phyloP scores from a whole-genome alignment of 2,113 vertebrate species.

The Oncorhynchus nerka region DNA sequence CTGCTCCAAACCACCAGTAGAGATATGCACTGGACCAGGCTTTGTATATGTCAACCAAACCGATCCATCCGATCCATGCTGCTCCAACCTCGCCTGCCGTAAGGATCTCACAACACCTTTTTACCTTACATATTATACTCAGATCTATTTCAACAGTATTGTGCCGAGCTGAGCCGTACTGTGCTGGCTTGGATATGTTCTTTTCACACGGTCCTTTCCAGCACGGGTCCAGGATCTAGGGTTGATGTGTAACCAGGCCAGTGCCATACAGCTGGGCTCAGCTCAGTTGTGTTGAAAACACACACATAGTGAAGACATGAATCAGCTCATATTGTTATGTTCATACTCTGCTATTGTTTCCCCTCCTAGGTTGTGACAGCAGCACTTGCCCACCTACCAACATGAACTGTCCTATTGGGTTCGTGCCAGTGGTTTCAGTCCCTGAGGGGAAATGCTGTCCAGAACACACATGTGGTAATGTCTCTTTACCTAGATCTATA shows the following conservation, averaged over 20 bases:
- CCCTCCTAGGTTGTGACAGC: constrained; percentile 77
- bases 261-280: no score
- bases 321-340: background rate
- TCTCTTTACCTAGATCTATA: no score
- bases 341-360: background rate
- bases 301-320: background rate
- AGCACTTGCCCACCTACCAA: constrained; percentile 67
- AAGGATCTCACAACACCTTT: constrained; percentile 56
- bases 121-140: background rate
- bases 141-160: no score
- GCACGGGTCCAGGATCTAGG: background rate
- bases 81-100: constrained; percentile 79
- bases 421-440: constrained; percentile 56
- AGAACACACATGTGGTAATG: constrained; percentile 18
- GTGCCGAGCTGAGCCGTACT: no score
- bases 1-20: constrained; percentile 53
- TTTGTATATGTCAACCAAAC: constrained; percentile 71
- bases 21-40: constrained; percentile 75
- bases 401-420: constrained; percentile 74
- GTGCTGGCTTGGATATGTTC: background rate
- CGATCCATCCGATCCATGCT: constrained; percentile 77
- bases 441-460: constrained; percentile 82
- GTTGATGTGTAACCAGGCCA: background rate
- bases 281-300: no score
- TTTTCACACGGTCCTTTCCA: background rate